Conservation (phyloP, 2,888 invertebrate genomes). For the Priocnemis perturbator region DNA sequence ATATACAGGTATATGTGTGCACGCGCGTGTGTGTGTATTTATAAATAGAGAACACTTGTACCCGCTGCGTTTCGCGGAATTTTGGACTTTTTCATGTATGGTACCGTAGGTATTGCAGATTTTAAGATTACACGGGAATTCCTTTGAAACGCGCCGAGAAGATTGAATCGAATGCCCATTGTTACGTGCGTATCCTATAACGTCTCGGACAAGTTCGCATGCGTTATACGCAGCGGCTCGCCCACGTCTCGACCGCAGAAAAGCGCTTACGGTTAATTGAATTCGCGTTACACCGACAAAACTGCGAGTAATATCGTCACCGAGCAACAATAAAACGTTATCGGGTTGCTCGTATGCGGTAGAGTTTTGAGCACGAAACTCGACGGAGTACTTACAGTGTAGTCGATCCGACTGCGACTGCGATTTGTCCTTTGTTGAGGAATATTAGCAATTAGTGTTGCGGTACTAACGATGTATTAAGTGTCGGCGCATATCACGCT, state of each 20-base stretch:
- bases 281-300: conserved; percentile 52
- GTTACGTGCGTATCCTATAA: too few species aligned
- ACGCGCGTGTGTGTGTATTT: too few species aligned
- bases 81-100: too few species aligned
- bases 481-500: not conserved
- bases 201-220: conserved; percentile 5
- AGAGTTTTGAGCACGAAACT: too few species aligned
- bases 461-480: too few species aligned
- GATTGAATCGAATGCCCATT: too few species aligned
- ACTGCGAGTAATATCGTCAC: conserved; percentile 18
- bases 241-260: conserved; percentile 65
- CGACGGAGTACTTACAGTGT: too few species aligned
- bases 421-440: too few species aligned
- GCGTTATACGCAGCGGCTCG: conserved; percentile 42
- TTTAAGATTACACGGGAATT: not conserved
- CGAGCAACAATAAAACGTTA: not conserved
- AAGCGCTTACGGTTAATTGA: conserved; percentile 64
- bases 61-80: too few species aligned
- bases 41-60: too few species aligned
- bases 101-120: not conserved
- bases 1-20: too few species aligned
- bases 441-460: not conserved
- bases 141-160: not conserved
- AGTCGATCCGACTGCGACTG: too few species aligned
- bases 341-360: not conserved